A percentile compares a stretch with the other conserved stretches of the same genome.
These are phyloP conservation scores for Poeciliopsis gracilis DNA, from an alignment of 2,797 vertebrate genomes.

Conservation along the genomic window DNA sequence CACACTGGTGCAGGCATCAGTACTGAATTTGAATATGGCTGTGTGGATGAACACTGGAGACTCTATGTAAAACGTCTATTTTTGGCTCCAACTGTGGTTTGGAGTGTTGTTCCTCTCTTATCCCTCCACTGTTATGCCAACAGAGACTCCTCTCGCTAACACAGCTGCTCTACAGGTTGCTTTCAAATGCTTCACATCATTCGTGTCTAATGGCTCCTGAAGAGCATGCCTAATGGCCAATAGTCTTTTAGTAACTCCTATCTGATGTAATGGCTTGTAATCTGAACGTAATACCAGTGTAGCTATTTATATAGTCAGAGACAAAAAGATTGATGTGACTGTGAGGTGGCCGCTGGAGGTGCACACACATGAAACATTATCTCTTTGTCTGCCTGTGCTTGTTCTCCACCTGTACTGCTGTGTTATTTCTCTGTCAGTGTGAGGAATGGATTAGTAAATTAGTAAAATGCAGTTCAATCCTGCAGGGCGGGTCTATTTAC, in stretches of 20 bases:
- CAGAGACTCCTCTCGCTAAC: background rate
- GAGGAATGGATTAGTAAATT: conserved; percentile 18
- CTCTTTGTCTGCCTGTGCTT: conserved; percentile 44
- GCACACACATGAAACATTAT: conserved; percentile 54
- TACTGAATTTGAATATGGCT: conserved; percentile 23
- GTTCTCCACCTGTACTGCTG: conserved; percentile 31
- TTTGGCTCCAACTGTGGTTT: conserved; percentile 5
- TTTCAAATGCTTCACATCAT: conserved; percentile 25
- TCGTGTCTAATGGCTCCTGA: conserved; percentile 41
- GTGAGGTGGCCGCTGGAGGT: conserved; percentile 45
- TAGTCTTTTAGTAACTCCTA: conserved; percentile 58
- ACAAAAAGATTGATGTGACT: conserved; percentile 44
- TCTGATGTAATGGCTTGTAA: conserved; percentile 76
- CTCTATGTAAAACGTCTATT: conserved; percentile 1
- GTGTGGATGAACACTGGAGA: conserved; percentile 12
- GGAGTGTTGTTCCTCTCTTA: background rate
- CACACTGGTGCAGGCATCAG: conserved; percentile 3
- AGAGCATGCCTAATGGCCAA: conserved; percentile 49
- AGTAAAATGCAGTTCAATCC: conserved; percentile 17
- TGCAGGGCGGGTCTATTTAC: conserved; percentile 9
- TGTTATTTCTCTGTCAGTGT: conserved; percentile 9
- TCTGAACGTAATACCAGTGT: conserved; percentile 55
- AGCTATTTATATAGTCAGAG: conserved; percentile 67
- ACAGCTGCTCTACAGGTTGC: conserved; percentile 19
- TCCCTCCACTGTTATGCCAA: background rate